Evolutionary conservation across 2,888 invertebrate genomes (phyloP).

Genomic region (Anodontia alba): DNA sequence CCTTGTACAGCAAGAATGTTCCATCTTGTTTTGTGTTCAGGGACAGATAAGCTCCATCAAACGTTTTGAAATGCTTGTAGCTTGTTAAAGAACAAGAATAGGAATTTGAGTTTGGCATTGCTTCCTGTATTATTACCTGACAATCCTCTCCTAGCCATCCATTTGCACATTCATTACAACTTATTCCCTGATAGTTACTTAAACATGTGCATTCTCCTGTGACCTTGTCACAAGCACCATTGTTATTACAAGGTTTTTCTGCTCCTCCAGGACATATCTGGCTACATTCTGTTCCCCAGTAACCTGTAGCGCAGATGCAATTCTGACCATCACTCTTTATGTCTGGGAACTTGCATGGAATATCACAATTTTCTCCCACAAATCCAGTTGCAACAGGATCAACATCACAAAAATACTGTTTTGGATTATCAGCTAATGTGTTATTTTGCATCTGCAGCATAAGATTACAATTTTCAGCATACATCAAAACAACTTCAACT

Average conservation of each 20-base stretch:
- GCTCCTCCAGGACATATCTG: conserved; percentile 67
- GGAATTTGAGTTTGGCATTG: conserved; percentile 1
- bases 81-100: conserved; percentile 53
- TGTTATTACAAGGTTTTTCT: conserved; percentile 57
- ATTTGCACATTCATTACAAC: conserved; percentile 60
- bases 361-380: conserved; percentile 53
- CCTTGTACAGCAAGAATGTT: conserved; percentile 35
- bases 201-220: conserved; percentile 68
- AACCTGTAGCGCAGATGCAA: conserved; percentile 66
- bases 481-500: background rate
- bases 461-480: background rate
- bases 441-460: background rate
- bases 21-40: conserved; percentile 39
- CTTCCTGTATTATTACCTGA: conserved; percentile 42
- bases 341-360: conserved; percentile 46
- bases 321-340: conserved; percentile 2
- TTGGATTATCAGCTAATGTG: background rate
- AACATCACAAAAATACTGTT: conserved; percentile 1
- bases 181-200: conserved; percentile 53
- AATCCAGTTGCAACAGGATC: conserved; percentile 28
- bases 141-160: conserved; percentile 69
- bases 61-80: conserved; percentile 60
- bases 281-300: conserved; percentile 64
- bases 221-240: conserved; percentile 61
- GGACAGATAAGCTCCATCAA: conserved; percentile 69